Evolutionary conservation across 2,888 invertebrate genomes (phyloP).

Genomic region (Uloborus plumipes): DNA sequence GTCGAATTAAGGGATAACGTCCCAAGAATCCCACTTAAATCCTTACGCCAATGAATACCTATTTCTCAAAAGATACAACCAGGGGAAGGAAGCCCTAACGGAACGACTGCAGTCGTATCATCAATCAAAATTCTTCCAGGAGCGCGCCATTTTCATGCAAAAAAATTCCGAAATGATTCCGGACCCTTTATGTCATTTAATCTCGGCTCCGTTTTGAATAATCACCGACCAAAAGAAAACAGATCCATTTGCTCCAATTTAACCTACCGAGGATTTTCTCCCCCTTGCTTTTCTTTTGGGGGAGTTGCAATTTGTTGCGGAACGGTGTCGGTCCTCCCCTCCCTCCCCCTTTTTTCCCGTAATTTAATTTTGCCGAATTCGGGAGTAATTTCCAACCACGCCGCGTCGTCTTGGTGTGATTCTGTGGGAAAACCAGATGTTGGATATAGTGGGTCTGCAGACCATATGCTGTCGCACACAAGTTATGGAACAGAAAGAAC

Average conservation of each 20-base stretch:
- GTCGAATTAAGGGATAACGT: no score
- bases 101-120: not conserved
- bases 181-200: conserved; percentile 38
- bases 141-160: not conserved
- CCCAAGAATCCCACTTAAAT: not conserved
- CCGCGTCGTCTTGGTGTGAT: not conserved
- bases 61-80: conserved; percentile 7
- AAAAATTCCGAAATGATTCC: not conserved
- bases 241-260: conserved; percentile 40
- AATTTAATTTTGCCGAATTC: conserved; percentile 52
- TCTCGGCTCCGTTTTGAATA: conserved; percentile 55
- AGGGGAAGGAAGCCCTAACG: not conserved
- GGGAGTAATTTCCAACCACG: conserved; percentile 8
- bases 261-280: not conserved
- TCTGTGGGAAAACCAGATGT: not conserved
- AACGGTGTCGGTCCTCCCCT: not conserved
- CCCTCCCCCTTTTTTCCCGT: conserved; percentile 4
- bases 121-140: conserved; percentile 4
- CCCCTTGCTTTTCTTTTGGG: not conserved
- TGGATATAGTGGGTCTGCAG: no score
- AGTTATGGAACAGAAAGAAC: no score
- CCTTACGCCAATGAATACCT: not conserved
- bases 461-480: no score
- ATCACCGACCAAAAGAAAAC: conserved; percentile 46
- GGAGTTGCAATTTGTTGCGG: no score